Percentiles rank a stretch among this genome's conserved stretches.
These are phyloP conservation scores for Trichomycterus rosablanca DNA, from an alignment of 2,113 vertebrate genomes.

Conservation along the genomic window DNA sequence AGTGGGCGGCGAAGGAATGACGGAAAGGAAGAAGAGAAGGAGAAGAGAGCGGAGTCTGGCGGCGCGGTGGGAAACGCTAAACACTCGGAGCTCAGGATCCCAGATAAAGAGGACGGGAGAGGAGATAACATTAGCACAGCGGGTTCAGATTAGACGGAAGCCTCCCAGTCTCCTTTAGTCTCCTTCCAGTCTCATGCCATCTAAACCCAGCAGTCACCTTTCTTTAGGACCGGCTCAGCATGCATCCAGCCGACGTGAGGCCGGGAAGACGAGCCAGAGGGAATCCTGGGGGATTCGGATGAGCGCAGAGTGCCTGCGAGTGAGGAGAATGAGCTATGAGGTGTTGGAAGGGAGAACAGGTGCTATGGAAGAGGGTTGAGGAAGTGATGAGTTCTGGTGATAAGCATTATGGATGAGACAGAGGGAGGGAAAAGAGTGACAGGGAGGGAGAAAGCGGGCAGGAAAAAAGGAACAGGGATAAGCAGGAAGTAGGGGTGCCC, in stretches of 20 bases:
- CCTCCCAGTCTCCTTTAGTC: too few species aligned
- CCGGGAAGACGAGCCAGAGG: background rate
- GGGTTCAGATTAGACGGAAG: constrained; percentile 23
- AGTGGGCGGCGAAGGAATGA: constrained; percentile 43
- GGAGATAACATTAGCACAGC: constrained; percentile 29
- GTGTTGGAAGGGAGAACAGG: constrained; percentile 41
- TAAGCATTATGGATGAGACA: constrained; percentile 41
- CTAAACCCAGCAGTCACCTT: background rate
- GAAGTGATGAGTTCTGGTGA: constrained; percentile 40
- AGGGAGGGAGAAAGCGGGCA: background rate
- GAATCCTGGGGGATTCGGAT: constrained; percentile 4
- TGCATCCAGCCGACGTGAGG: too few species aligned
- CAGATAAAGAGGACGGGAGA: constrained; percentile 25
- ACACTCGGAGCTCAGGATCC: background rate
- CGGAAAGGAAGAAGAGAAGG: constrained; percentile 5
- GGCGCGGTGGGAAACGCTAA: constrained; percentile 21
- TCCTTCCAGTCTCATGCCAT: background rate
- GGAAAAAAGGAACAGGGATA: constrained; percentile 5
- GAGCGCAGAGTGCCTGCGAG: constrained; percentile 11
- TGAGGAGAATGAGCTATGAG: constrained; percentile 40
- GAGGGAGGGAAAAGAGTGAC: constrained; percentile 29
- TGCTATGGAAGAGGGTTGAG: constrained; percentile 40
- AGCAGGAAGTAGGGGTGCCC: constrained; percentile 3
- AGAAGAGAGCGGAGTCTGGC: background rate
- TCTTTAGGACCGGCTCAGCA: too few species aligned